Evolutionary conservation across 23 tunicate genomes (phyloP).

Genomic region (Botrylloides violaceus): DNA sequence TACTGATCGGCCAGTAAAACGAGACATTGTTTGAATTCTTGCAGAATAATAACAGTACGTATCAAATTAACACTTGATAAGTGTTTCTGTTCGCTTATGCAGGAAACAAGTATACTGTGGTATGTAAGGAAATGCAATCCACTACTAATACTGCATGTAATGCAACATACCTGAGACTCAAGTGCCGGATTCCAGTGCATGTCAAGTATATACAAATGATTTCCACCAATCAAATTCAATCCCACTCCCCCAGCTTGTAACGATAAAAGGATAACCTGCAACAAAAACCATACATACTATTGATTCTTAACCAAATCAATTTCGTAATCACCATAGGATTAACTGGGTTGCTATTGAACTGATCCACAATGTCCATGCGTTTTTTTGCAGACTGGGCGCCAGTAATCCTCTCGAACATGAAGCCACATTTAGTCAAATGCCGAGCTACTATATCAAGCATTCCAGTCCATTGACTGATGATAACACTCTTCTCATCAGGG

Average conservation of each 20-base stretch:
- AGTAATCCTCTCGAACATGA: slow-evolving; percentile 39
- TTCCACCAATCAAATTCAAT: slow-evolving; percentile 79
- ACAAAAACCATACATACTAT: too few relatives aligned
- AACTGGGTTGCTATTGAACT: slow-evolving; percentile 51
- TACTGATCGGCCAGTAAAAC: too few relatives aligned
- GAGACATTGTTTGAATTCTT: too few relatives aligned
- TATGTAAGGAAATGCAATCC: too few relatives aligned
- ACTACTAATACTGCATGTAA: too few relatives aligned
- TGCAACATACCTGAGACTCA: slow-evolving; percentile 61
- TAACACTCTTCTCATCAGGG: slow-evolving; percentile 66
- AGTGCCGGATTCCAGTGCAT: slow-evolving; percentile 98
- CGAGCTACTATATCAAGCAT: slow-evolving; percentile 48
- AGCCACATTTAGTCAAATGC: slow-evolving; percentile 35
- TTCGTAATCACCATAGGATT: slow-evolving; percentile 34
- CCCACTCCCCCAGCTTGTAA: slow-evolving; percentile 98
- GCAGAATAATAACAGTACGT: too few relatives aligned
- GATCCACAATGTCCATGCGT: slow-evolving; percentile 70
- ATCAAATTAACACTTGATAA: too few relatives aligned
- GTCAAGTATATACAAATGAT: slow-evolving; percentile 75
- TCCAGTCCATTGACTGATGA: slow-evolving; percentile 88
- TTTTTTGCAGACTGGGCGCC: slow-evolving; percentile 64
- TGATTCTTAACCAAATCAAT: too few relatives aligned
- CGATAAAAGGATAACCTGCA: slow-evolving; percentile 79
- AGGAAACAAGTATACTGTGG: too few relatives aligned
- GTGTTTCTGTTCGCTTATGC: too few relatives aligned